Base-by-base conservation (phyloP, 2,888 invertebrate species). In the Steinernema scapterisci region DNA sequence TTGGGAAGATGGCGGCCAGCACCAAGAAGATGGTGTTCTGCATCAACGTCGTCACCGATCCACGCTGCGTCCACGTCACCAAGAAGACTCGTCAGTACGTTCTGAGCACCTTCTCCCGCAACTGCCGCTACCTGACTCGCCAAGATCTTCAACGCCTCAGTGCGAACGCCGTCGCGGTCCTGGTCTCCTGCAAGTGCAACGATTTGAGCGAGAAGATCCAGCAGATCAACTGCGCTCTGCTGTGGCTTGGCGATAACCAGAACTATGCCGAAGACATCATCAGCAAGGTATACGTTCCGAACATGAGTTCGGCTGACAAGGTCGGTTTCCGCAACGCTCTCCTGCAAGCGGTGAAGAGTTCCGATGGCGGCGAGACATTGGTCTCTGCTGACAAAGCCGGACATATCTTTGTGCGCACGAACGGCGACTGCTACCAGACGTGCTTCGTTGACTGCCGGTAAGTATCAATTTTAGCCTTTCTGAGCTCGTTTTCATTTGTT, bases 21-120 rank as follows among this genome's bases (percentile, higher is more conserved):
- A 43, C 13, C 25, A 38, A 31, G 21, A 21, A 71, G 43, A 25
- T 48, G 23, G 38, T 75, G n/a, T 13, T 16, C 21, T 72, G 54
- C 21, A 13, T 75, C 25, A 75, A 75, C 44, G 21, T 75, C 51
- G 75, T 72, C 23, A 38, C 52, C n/a, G 56, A 75, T 44, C 21
- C 23, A 16, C 46, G 72, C 23, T 75, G 38, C 9, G 38, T 44
- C 54, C 16, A 73, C 70, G 70, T 73, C 51, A 51, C 75, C 19
- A n/a, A 51, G 13, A 7, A 16, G 7, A 48, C 38, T 19, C 74
- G 70, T 44, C 23, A 46, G n/a, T 51, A 44, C 3, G 19, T 75
- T 13, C 25, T 71, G 16, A n/a, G 43, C 46, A 52, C 19, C 23
- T 23, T 75, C 27, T 48, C 54, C 19, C 75, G 44, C 16, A 23